Percentiles rank a stretch among this genome's conserved stretches.
phyloP scores from a whole-genome alignment of 2,113 vertebrate genomes.

The Melanotaenia duboulayi region DNA sequence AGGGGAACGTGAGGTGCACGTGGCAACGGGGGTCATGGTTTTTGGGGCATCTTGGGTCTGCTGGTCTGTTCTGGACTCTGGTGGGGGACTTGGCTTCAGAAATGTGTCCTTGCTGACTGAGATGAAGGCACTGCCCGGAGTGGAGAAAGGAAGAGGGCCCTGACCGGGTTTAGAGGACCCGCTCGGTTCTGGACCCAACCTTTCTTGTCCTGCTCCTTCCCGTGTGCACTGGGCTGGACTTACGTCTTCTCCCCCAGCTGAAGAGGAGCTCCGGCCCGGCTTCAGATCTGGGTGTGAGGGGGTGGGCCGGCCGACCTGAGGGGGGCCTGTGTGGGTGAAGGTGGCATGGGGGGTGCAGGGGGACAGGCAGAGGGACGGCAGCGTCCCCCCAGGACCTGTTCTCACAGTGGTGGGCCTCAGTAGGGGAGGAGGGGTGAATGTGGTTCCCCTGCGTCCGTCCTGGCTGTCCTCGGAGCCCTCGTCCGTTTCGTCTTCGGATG shows the following conservation, averaged over 20 bases:
- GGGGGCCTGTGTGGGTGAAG: slow-evolving; percentile 54
- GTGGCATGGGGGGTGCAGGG: slow-evolving; percentile 67
- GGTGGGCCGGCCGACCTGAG: slow-evolving; percentile 36
- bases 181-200: slow-evolving; percentile 34
- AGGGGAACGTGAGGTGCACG: not conserved
- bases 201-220: slow-evolving; percentile 18
- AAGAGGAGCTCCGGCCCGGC: slow-evolving; percentile 2
- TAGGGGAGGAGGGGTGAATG: slow-evolving; percentile 80
- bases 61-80: slow-evolving; percentile 39
- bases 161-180: slow-evolving; percentile 45
- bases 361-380: slow-evolving; percentile 69
- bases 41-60: not conserved
- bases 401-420: slow-evolving; percentile 78
- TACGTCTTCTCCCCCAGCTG: slow-evolving; percentile 27
- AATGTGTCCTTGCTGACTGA: slow-evolving; percentile 76
- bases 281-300: slow-evolving; percentile 30
- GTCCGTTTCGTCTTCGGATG: slow-evolving; percentile 93
- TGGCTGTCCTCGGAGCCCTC: slow-evolving; percentile 92
- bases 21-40: slow-evolving; percentile 25
- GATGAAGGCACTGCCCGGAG: slow-evolving; percentile 82
- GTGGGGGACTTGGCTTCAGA: slow-evolving; percentile 65
- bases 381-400: slow-evolving; percentile 61
- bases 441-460: slow-evolving; percentile 80
- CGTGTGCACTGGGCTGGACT: slow-evolving; percentile 28
- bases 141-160: slow-evolving; percentile 76